Percentiles rank a stretch among this genome's conserved stretches.
Evolutionary conservation across 2,113 vertebrate species (phyloP).

Genomic region (Cyrtonyx montezumae): DNA sequence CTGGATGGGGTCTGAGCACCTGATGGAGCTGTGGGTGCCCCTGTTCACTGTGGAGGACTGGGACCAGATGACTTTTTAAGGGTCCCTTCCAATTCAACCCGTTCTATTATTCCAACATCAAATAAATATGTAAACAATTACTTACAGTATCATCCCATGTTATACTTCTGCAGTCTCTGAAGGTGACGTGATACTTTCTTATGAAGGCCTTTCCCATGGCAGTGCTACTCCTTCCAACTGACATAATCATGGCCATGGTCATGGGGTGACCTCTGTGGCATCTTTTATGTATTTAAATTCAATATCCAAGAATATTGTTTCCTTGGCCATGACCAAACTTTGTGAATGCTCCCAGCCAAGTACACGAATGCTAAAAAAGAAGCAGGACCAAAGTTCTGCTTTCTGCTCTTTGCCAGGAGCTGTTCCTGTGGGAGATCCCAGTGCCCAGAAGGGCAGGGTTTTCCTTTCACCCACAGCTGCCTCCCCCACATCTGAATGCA

Average conservation of each 20-base stretch:
- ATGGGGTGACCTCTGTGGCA: not conserved
- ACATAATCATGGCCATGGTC: not conserved
- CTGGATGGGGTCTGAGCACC: too few relatives aligned
- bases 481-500: not conserved
- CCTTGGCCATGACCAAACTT: not conserved
- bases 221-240: not conserved
- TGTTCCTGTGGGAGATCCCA: not conserved
- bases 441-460: not conserved
- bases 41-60: too few relatives aligned
- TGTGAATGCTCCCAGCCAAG: not conserved
- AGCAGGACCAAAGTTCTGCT: not conserved
- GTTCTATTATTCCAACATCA: not conserved
- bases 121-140: not conserved
- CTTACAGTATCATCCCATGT: not conserved
- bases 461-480: not conserved
- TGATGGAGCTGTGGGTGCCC: too few relatives aligned
- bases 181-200: not conserved
- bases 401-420: not conserved
- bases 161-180: not conserved
- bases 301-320: not conserved
- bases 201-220: fast-evolving
- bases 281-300: not conserved
- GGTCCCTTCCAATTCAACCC: too few relatives aligned
- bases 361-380: not conserved
- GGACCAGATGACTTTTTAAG: too few relatives aligned